Conservation (phyloP, 2,797 vertebrate species). For the Ceryle rudis region DNA sequence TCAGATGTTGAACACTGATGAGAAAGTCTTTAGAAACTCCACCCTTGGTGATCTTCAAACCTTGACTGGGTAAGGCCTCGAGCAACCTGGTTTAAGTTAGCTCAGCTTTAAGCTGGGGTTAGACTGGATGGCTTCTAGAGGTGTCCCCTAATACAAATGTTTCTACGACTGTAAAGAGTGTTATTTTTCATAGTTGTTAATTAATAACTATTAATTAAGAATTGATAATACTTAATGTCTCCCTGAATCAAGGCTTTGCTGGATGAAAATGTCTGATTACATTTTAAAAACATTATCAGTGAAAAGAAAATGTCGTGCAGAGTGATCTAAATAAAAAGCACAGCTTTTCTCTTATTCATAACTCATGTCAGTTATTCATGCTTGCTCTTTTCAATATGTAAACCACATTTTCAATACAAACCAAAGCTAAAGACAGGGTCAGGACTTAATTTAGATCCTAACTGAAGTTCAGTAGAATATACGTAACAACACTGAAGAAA, state of each 20-base stretch:
- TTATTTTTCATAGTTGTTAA: not conserved
- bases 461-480: constrained; percentile 32
- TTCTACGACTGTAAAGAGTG: not conserved
- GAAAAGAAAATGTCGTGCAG: constrained; percentile 34
- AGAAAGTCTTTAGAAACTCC: not conserved
- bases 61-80: fast-evolving
- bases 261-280: constrained; percentile 5
- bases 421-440: constrained; percentile 21
- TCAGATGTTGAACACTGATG: not conserved
- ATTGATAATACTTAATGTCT: not conserved
- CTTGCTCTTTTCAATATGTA: not conserved
- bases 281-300: constrained; percentile 25
- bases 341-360: not conserved
- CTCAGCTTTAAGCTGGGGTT: not conserved
- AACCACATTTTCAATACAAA: constrained; percentile 39
- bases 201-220: constrained; percentile 12
- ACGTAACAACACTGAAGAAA: not conserved
- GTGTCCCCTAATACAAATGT: not conserved
- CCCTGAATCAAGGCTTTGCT: not conserved
- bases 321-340: constrained; percentile 48
- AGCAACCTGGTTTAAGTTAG: not conserved
- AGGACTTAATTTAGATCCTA: constrained; percentile 43
- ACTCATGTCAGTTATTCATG: not conserved
- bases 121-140: not conserved
- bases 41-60: not conserved